phyloP scores from a whole-genome alignment of 2,113 vertebrate species.

The Pitta sordida region DNA sequence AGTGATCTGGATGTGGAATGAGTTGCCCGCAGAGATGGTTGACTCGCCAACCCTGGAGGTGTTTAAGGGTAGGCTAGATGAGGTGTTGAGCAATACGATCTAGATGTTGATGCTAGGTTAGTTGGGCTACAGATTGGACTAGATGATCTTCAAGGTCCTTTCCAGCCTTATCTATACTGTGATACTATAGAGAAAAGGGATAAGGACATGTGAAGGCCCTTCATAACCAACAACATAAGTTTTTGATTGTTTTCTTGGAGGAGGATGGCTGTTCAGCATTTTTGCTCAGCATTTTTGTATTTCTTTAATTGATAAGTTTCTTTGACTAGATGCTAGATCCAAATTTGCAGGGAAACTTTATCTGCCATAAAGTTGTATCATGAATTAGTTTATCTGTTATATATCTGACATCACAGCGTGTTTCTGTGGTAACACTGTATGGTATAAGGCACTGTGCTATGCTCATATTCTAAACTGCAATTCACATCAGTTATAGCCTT shows the following conservation, averaged over 20 bases:
- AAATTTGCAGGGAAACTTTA: background rate
- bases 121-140: too few relatives aligned
- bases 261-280: background rate
- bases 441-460: background rate
- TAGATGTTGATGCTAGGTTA: too few relatives aligned
- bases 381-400: background rate
- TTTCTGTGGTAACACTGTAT: background rate
- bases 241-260: background rate
- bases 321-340: background rate
- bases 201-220: background rate
- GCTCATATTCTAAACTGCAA: background rate
- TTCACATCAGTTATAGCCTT: background rate
- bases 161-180: too few relatives aligned
- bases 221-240: fast-evolving
- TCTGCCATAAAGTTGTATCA: background rate
- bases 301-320: background rate
- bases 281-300: background rate
- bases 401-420: background rate
- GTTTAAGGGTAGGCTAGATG: too few relatives aligned
- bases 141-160: too few relatives aligned
- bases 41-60: too few relatives aligned
- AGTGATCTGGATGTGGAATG: too few relatives aligned
- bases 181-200: background rate
- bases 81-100: too few relatives aligned
- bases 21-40: too few relatives aligned